phyloP scores from a whole-genome alignment of 1,140 invertebrate genomes.

The Atopsyche davidsoni region DNA sequence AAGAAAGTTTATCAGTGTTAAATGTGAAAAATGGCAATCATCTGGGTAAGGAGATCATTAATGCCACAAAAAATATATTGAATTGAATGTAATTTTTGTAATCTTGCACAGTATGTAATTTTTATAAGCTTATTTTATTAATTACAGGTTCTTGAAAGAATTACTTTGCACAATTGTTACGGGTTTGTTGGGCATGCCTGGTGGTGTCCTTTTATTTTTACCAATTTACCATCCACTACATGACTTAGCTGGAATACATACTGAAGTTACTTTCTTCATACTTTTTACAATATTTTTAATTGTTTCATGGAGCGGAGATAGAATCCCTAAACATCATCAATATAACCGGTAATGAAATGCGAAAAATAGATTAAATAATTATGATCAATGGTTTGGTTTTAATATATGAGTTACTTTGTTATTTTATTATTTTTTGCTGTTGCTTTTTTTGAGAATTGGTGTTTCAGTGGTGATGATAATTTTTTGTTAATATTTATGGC shows the following conservation, averaged over 20 bases:
- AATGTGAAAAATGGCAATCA: conserved; percentile 47
- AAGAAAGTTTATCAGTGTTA: conserved; percentile 49
- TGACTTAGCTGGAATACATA: conserved; percentile 60
- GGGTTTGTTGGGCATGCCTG: conserved; percentile 60
- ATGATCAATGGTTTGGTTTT: not conserved
- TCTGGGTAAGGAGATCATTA: conserved; percentile 37
- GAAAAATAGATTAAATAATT: too few species aligned
- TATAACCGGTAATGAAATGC: too few species aligned
- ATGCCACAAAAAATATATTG: too few species aligned
- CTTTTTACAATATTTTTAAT: conserved; percentile 55
- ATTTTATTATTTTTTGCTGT: too few species aligned
- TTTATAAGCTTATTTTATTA: conserved; percentile 8
- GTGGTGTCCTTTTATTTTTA: conserved; percentile 64
- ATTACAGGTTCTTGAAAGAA: conserved; percentile 53
- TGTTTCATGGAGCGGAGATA: conserved; percentile 52
- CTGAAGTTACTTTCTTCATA: conserved; percentile 64
- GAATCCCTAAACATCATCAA: conserved; percentile 33
- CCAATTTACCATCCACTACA: conserved; percentile 71
- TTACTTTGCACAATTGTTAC: conserved; percentile 51
- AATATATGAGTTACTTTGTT: too few species aligned
- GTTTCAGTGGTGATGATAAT: too few species aligned
- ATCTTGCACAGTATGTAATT: not conserved
- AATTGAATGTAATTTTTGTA: conserved; percentile 21
- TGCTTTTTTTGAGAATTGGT: too few species aligned
- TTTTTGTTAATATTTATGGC: too few species aligned